Evolutionary conservation across 2,797 vertebrate species (phyloP).

Genomic region (Spinus pinus): DNA sequence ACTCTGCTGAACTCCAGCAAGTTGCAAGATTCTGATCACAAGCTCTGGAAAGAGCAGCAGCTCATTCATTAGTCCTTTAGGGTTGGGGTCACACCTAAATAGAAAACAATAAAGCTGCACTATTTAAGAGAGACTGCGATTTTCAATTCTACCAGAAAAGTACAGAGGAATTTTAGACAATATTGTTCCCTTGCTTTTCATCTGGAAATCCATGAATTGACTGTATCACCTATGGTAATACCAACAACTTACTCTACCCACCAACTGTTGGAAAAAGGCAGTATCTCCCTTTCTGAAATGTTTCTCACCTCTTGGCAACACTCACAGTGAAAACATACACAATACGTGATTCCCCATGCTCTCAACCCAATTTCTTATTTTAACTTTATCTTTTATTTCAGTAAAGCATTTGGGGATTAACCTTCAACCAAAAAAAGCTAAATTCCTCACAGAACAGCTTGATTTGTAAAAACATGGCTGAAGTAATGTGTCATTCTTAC

Average conservation of each 20-base stretch:
- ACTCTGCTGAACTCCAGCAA: neutral
- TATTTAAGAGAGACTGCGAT: neutral
- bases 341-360: neutral
- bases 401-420: conserved; percentile 23
- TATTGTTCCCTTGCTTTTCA: neutral
- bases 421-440: conserved; percentile 6
- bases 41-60: neutral
- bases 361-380: conserved; percentile 45
- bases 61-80: neutral
- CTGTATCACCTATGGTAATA: neutral
- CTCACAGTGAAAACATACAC: conserved; percentile 5
- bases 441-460: neutral
- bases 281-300: neutral
- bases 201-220: neutral
- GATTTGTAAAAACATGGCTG: neutral
- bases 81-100: neutral
- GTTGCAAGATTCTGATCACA: neutral
- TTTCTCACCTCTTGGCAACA: neutral
- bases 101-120: neutral
- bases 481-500: neutral
- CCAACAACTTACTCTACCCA: neutral
- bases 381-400: conserved; percentile 32
- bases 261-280: neutral
- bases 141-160: neutral
- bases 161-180: neutral